Evolutionary conservation across 2,113 vertebrate species (phyloP), one percentile per base, ranked within the genome.

Genomic region (Eira barbara): DNA sequence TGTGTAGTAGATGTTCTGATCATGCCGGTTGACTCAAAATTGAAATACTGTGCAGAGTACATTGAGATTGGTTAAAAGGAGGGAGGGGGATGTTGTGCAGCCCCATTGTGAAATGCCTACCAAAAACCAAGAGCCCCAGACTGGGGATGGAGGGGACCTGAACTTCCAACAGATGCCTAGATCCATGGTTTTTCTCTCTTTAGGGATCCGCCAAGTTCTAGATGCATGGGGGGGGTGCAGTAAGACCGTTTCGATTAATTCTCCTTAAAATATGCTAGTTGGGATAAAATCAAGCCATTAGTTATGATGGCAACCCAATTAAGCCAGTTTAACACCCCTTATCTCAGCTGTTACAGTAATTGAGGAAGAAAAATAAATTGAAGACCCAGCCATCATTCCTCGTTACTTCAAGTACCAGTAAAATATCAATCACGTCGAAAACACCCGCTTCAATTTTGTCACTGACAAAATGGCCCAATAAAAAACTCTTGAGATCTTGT

Each of bases 301-400:
- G 98, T 99, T 98, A 94, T 97, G 94, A 98, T 97, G 97, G 98
- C 97, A 98, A 98, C 98, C 96, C 98, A 99, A 98, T 99, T 98
- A 98, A 98, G 97, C 92, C 95, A 61, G 95, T 95, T 98, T 98
- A 98, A 97, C 91, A 96, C 82, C 96, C 98, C 98, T 98, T 98
- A 98, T 98, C 98, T 98, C 98, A 97, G 98, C 98, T 97, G 97
- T 97, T 98, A 20, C 93, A 97, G 98, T 99, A 98, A 99, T 98
- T 96, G 97, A 98, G 97, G 97, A 97, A 95, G 95, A 96, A 97
- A 98, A 99, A 98, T 97, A 98, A 98, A 98, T 97, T 61, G 94
- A 98, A 98, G 96, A 87, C 95, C 96, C 96, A 94, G 98, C 95
- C 96, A 96, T 96, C 97, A 96, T 98, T 98, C 97, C 94, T 97